A percentile compares a stretch with the other conserved stretches of the same genome.
Evolutionary conservation across 2,888 invertebrate species (phyloP).

Genomic region (Thecophora atra): DNA sequence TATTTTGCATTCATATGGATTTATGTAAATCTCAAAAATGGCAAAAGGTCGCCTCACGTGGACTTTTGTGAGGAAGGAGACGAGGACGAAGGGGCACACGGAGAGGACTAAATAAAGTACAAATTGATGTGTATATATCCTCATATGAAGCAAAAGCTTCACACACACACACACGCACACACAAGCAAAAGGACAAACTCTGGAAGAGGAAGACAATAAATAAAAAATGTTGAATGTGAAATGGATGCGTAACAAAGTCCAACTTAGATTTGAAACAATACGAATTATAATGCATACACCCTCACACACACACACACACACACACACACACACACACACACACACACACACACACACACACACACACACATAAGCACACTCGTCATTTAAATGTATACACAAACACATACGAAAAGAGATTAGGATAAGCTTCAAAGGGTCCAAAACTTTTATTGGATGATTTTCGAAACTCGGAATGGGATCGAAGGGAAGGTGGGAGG

Average conservation of each 20-base stretch:
- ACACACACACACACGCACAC: no score
- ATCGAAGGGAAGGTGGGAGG: background rate
- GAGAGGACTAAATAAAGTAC: constrained; percentile 34
- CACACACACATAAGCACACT: background rate
- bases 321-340: constrained; percentile 39
- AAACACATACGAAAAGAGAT: constrained; percentile 51
- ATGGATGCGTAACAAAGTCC: background rate
- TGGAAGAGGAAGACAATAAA: background rate
- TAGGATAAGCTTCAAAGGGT: background rate
- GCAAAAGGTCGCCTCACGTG: constrained; percentile 51
- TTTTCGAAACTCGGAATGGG: background rate
- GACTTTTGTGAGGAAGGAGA: background rate
- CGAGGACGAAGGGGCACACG: background rate
- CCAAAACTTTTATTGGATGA: background rate
- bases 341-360: constrained; percentile 42
- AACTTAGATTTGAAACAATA: background rate
- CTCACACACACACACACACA: constrained; percentile 41
- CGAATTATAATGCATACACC: constrained; percentile 31
- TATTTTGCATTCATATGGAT: constrained; percentile 58
- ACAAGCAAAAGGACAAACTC: background rate
- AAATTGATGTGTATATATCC: constrained; percentile 42
- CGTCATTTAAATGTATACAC: constrained; percentile 48
- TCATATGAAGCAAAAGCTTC: constrained; percentile 36
- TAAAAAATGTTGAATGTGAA: background rate
- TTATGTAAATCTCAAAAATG: constrained; percentile 61